Conservation (phyloP, 2,113 vertebrate genomes). For the Tupaia chinensis region DNA sequence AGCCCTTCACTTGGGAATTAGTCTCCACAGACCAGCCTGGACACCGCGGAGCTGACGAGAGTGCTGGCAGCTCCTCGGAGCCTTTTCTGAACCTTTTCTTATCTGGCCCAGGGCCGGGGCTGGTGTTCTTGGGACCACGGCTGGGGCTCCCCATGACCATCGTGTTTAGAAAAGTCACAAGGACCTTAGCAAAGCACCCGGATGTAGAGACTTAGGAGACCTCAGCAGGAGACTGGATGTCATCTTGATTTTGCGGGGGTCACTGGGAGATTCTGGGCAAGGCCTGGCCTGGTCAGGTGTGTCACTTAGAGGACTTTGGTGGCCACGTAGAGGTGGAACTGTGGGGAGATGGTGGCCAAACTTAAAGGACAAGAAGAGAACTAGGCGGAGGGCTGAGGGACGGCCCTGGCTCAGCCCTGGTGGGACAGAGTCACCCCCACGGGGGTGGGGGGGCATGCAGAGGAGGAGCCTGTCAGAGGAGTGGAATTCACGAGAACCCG, state of each 20-base stretch:
- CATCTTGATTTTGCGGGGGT: fast-evolving
- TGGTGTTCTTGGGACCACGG: not conserved
- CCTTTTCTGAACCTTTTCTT: not conserved
- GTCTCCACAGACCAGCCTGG: not conserved
- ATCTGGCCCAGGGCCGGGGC: not conserved
- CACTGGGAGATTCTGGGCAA: not conserved
- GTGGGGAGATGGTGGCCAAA: too few species aligned
- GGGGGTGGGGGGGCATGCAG: too few species aligned
- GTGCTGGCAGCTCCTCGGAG: not conserved
- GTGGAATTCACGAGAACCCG: too few species aligned
- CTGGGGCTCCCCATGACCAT: not conserved
- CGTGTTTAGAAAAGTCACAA: not conserved
- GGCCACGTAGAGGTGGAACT: not conserved
- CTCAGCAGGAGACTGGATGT: fast-evolving
- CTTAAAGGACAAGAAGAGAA: not conserved
- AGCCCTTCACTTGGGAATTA: fast-evolving
- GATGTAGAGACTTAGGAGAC: not conserved
- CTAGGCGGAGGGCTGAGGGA: too few species aligned
- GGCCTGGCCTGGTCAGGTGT: fast-evolving
- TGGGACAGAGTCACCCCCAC: too few species aligned
- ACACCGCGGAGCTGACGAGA: fast-evolving
- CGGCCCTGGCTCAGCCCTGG: too few species aligned
- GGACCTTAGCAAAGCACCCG: not conserved
- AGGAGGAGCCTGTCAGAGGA: fast-evolving
- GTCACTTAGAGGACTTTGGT: not conserved